Evolutionary conservation across 2,113 vertebrate genomes (phyloP).

Genomic region (Bungarus multicinctus): DNA sequence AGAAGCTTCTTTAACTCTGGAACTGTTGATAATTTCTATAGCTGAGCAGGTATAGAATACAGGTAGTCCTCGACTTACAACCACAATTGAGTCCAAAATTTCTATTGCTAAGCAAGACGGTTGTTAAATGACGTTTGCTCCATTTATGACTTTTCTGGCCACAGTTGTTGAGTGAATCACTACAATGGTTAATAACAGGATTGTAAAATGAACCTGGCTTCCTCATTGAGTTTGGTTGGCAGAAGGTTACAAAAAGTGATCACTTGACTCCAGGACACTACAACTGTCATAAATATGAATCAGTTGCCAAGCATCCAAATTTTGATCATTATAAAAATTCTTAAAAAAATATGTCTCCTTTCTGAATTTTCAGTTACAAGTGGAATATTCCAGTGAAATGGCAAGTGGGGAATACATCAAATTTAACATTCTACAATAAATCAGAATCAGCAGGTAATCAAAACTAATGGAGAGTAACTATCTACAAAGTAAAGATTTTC

Average conservation of each 20-base stretch:
- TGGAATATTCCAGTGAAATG: conserved; percentile 92
- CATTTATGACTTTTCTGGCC: not conserved
- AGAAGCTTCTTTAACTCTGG: too few relatives aligned
- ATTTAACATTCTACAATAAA: conserved; percentile 66
- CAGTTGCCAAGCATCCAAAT: not conserved
- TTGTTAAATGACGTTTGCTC: not conserved
- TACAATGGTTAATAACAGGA: not conserved
- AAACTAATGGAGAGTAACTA: conserved; percentile 4
- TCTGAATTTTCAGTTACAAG: conserved; percentile 78
- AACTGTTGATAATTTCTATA: not conserved
- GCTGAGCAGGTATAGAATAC: not conserved
- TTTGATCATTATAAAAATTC: not conserved
- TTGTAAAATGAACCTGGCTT: not conserved
- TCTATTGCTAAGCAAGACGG: not conserved
- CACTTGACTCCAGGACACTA: not conserved
- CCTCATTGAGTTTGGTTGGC: not conserved
- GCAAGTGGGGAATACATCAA: conserved; percentile 41
- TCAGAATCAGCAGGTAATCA: conserved; percentile 70
- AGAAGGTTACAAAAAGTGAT: not conserved
- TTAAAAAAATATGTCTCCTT: conserved; percentile 1
- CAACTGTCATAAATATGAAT: not conserved
- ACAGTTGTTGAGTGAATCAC: not conserved
- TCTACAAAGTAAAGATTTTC: not conserved
- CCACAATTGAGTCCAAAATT: not conserved
- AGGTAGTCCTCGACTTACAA: not conserved